Base-by-base conservation (phyloP, 2,113 vertebrate species). In the Nansenia antarctica region DNA sequence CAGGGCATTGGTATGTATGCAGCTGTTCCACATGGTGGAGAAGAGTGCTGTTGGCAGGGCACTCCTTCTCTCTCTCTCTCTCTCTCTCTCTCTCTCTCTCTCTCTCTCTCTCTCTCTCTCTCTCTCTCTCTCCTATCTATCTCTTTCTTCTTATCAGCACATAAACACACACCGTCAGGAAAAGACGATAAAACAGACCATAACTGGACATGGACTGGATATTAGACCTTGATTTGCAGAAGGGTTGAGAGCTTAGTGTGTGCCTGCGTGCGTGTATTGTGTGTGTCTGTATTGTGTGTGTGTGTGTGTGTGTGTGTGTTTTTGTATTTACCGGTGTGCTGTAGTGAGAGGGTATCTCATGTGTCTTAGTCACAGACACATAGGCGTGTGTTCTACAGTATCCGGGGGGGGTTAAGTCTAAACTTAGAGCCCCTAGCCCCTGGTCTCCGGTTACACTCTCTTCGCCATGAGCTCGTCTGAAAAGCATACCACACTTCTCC, bases 401-500 rank as follows among this genome's bases (percentile, higher is more conserved):
- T 69, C 61, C 79, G 47, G 79, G 71, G 79, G 71, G 82, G 77
- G 82, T 68, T 75, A 20, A 80, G 79, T 85, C 92, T 92, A 93
- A 91, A 92, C 79, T 89, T 93, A 92, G 90, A 86, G 78, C 32
- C 77, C 67, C 55, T 61, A 71, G 31, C 73, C 68, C 58, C 47
- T n/a, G 12, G 68, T 76, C 88, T 93, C 91, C 78, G 49, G 64
- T 92, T 92, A 87, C 92, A 67, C 35, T 66, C 64, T 39, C 55
- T 67, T 71, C 54, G 27, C 58, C 67, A 57, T n/a, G n/a, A n/a
- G n/a, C n/a, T n/a, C n/a, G n/a, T n/a, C 55, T 57, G 70, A 80
- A 71, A 74, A 37, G 12, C 74, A 61, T 45, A 37, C 69, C 53
- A 61, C 74, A 74, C 83, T 77, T 79, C 73, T 66, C 9, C 31